Conservation (phyloP, 1,140 invertebrate species). For the Rhagoletis zephyria region DNA sequence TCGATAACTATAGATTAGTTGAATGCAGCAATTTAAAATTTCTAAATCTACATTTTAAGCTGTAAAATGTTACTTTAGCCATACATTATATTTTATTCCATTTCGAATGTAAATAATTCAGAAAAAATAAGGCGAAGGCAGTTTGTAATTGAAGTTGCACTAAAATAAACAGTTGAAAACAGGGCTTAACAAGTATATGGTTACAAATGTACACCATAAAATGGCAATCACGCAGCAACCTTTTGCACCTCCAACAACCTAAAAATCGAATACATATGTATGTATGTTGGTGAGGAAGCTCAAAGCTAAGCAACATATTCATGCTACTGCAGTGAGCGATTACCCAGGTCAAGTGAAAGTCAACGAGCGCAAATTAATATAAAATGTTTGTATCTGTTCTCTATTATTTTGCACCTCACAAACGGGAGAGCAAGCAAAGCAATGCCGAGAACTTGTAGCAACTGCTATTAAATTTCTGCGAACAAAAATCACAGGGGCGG, state of each 20-base stretch:
- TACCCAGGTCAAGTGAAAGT: not conserved
- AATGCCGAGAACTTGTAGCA: not conserved
- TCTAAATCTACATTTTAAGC: too few relatives aligned
- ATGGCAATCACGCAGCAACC: not conserved
- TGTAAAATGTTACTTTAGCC: too few relatives aligned
- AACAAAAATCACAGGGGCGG: not conserved
- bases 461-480: not conserved
- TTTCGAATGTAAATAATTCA: too few relatives aligned
- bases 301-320: too few relatives aligned
- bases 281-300: too few relatives aligned
- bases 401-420: too few relatives aligned
- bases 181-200: not conserved
- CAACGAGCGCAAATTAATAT: conserved; percentile 26
- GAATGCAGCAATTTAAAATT: too few relatives aligned
- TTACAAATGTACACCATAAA: not conserved
- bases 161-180: not conserved
- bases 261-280: not conserved
- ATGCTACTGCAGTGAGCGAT: not conserved
- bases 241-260: not conserved
- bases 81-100: too few relatives aligned
- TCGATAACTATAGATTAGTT: too few relatives aligned
- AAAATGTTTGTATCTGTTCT: not conserved
- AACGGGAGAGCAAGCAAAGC: too few relatives aligned
- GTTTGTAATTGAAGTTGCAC: too few relatives aligned
- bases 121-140: too few relatives aligned